Evolutionary conservation across 2,888 invertebrate genomes (phyloP), one percentile per base, ranked within the genome.

Genomic region (Eueremaeus valkanovi): DNA sequence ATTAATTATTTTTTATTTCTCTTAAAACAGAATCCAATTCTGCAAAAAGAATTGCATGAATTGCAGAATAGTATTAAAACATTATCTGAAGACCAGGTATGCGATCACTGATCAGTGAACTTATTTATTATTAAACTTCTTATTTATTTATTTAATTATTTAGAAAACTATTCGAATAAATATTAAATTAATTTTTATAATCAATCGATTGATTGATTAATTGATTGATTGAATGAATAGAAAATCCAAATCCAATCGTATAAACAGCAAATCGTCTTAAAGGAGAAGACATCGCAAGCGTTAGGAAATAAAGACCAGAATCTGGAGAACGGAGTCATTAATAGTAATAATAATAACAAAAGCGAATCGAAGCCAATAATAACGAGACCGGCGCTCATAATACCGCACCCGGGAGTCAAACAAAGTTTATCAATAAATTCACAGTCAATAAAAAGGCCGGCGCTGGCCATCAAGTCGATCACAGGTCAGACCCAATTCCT

Each of bases 81-180:
- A 45, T 75, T 78, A 61, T 76, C 76, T 75, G 78, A 76, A 72
- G 75, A 76, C 75, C 78, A 78, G 74, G 78, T 78, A 74, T 24
- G 21, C 18, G n/a, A n/a, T n/a, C n/a, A n/a, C n/a, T n/a, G n/a
- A n/a, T n/a, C n/a, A n/a, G n/a, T n/a, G n/a, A n/a, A n/a, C n/a
- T n/a, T n/a, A n/a, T n/a, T n/a, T n/a, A n/a, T n/a, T n/a, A n/a
- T n/a, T n/a, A n/a, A n/a, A n/a, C n/a, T n/a, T n/a, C n/a, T n/a
- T n/a, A n/a, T n/a, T n/a, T n/a, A n/a, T n/a, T n/a, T n/a, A n/a
- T n/a, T n/a, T n/a, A n/a, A n/a, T n/a, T n/a, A n/a, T n/a, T n/a
- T n/a, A n/a, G n/a, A n/a, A n/a, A n/a, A n/a, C n/a, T n/a, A n/a
- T n/a, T n/a, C n/a, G n/a, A n/a, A n/a, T n/a, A n/a, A n/a, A n/a